Base-by-base conservation (phyloP, 2,113 vertebrate genomes). In the Mobula birostris region DNA sequence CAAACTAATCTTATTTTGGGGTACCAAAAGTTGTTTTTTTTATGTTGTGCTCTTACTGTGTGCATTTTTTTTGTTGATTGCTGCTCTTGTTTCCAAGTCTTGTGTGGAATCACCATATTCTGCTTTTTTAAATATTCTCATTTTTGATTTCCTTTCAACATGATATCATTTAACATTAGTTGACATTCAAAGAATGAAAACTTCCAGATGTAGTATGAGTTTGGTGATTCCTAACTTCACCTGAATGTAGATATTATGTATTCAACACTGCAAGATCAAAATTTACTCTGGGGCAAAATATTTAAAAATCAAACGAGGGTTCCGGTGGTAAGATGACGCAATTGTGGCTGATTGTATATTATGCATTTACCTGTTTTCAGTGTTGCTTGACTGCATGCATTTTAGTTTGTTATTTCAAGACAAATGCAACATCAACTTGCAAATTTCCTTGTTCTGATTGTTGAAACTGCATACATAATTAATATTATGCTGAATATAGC, bases 41-140 rank as follows among this genome's bases (percentile, higher is more conserved):
- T n/a, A 21, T 93, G 27, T 15, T 95, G 63, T 91, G 85, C 63
- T 94, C 80, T 95, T 96, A 87, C 83, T 58, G 48, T 87, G 24
- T 48, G 48, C 48, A 48, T 58, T 24, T 29, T 92, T 14, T 63
- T 27, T 72, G 68, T 24, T 40, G 32, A 21, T 92, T 40, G 36
- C 8, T 24, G 36, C 8, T 24, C 90, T 11, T n/a, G 19, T 74
- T 4, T 93, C 48, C 83, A 40, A 7, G 19, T 85, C 48, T 6
- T 90, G 66, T 6, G 48, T 90, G 32, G 40, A 92, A 92, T 2
- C 36, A 70, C 17, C 88, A 66, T 72, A 70, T 92, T 48, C 17
- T 93, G 68, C 9, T 24, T 24, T 56, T 93, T 66, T 76, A 48
- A 74, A 92, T 17, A 74, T 93, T 3, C 85, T 32, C 27, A 93